phyloP scores from a whole-genome alignment of 2,113 vertebrate species.

The Tupaia chinensis region DNA sequence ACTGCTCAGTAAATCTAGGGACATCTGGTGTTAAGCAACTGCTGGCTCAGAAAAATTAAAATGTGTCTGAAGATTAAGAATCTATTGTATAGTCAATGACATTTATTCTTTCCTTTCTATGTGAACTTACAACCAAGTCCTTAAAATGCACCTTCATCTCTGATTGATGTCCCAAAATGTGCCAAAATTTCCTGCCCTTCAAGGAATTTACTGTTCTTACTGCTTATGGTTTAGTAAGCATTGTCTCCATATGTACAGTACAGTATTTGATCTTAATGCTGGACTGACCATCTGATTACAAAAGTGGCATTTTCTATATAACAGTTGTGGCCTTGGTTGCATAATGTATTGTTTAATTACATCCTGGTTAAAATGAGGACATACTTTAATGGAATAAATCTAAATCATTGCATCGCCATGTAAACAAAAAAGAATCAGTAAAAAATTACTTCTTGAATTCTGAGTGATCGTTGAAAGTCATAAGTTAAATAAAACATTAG shows the following conservation, averaged over 20 bases:
- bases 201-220: neutral
- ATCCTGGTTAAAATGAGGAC: neutral
- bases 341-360: neutral
- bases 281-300: neutral
- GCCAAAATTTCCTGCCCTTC: neutral
- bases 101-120: constrained; percentile 2
- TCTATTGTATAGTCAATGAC: neutral
- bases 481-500: neutral
- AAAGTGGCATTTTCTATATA: neutral
- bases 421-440: neutral
- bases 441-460: constrained; percentile 45
- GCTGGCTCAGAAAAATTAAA: constrained; percentile 4
- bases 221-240: neutral
- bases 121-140: neutral
- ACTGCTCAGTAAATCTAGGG: neutral
- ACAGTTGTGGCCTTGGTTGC: neutral
- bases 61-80: neutral
- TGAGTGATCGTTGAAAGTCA: neutral
- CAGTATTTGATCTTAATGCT: neutral
- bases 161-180: neutral
- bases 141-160: neutral
- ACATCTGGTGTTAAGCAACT: neutral
- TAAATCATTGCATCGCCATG: neutral
- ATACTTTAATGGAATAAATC: neutral
- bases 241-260: neutral